Evolutionary conservation across 2,113 vertebrate genomes (phyloP).

Genomic region (Pycnonotus jocosus): DNA sequence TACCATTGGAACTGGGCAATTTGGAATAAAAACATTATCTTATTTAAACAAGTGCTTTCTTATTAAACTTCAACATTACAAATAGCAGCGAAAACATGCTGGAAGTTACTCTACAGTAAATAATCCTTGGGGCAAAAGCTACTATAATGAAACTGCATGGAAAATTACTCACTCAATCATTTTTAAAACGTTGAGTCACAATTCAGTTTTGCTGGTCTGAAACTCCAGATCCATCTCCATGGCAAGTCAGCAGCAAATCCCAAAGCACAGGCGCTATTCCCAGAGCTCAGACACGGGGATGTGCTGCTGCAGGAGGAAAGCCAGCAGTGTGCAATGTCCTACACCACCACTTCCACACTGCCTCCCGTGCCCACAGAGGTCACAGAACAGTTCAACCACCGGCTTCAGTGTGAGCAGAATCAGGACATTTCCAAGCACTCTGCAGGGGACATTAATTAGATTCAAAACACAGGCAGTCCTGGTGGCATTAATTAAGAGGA

Average conservation of each 20-base stretch:
- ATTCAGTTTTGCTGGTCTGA: slow-evolving; percentile 30
- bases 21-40: background rate
- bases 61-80: background rate
- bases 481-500: background rate
- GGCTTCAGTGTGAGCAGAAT: background rate
- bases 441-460: background rate
- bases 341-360: background rate
- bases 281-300: background rate
- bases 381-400: background rate
- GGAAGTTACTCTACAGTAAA: background rate
- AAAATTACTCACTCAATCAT: slow-evolving; percentile 32
- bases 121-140: background rate
- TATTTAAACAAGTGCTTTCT: background rate
- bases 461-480: background rate
- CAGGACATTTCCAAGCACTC: background rate
- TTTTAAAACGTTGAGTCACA: slow-evolving; percentile 49
- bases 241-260: slow-evolving; percentile 2
- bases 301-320: background rate
- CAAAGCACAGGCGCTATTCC: background rate
- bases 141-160: background rate
- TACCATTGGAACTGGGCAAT: background rate
- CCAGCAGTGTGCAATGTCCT: background rate
- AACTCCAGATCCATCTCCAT: slow-evolving; percentile 43
- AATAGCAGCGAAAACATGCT: background rate
- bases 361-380: background rate